These are phyloP conservation scores for Actinernus sp. DNA, from an alignment of 92 coral and sea anemone genomes.

Conservation along the genomic window DNA sequence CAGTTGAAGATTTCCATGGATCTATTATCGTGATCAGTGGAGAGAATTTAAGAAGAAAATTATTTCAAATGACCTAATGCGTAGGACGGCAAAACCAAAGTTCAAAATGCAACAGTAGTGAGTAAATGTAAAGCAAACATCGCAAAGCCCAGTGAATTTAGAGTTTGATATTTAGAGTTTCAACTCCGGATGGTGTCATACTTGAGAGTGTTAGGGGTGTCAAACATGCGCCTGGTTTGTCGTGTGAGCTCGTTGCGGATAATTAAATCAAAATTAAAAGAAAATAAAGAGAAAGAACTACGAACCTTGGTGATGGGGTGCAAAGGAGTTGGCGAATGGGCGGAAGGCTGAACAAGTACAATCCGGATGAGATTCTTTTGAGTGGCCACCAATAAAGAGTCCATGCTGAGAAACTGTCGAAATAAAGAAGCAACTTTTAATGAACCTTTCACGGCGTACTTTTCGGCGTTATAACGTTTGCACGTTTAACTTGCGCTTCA, in stretches of 20 bases:
- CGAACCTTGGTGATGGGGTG: constrained; percentile 54
- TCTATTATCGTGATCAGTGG: constrained; percentile 26
- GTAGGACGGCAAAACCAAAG: background rate
- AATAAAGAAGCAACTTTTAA: constrained; percentile 38
- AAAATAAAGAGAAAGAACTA: constrained; percentile 34
- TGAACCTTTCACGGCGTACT: constrained; percentile 36
- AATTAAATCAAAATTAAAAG: constrained; percentile 52
- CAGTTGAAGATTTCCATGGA: constrained; percentile 47
- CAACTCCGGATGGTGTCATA: constrained; percentile 8
- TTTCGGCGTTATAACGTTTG: no score
- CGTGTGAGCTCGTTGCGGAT: constrained; percentile 2
- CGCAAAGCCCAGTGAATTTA: no score
- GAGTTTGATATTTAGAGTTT: background rate
- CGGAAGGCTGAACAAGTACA: constrained; percentile 98
- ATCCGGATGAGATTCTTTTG: constrained; percentile 73
- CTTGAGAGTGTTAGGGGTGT: no score
- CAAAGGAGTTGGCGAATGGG: constrained; percentile 85
- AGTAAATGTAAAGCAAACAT: background rate
- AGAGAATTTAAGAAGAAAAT: constrained; percentile 19
- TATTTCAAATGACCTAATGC: background rate
- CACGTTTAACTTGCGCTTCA: no score
- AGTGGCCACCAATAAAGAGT: constrained; percentile 37
- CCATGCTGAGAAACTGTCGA: constrained; percentile 54
- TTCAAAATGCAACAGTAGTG: background rate
- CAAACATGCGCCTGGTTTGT: background rate